Evolutionary conservation across 2,888 invertebrate genomes (phyloP), one percentile per base, ranked within the genome.

Genomic region (Andrena bicolor): DNA sequence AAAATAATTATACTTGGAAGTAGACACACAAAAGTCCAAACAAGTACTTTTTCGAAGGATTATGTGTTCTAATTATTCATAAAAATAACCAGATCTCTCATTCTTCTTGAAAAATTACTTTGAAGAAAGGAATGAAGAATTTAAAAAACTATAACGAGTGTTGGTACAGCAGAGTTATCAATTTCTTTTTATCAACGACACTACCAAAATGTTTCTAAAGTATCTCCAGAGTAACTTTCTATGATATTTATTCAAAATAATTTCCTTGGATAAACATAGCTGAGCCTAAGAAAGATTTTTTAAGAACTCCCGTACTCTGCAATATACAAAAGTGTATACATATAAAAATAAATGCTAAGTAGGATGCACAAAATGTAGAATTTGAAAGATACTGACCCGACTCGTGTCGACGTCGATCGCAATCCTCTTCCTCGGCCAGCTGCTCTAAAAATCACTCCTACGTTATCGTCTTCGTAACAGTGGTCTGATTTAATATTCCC

Each of bases 361-460:
- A 41, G 16, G 41, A 41, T 41, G 41, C 41, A 28, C 64, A 70
- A 49, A 76, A 83, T 56, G 10, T 88, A 89, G 86, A 87, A 91
- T 88, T 86, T 86, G 75, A 84, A 89, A 89, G 88, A 90, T 91
- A 88, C 91, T 91, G 91, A 91, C 90, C 89, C 84, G 78, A 80
- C 83, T 65, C 51, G 66, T 23, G 28, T 20, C 60, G 70, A 80
- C 64, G 58, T 71, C n/a, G 60, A 80, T 71, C 71, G 49, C 71
- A 28, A 51, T 78, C 58, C 60, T 80, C 70, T 71, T 65, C 48
- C 66, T 53, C 51, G 26, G 23, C 51, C 28, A 16, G 51, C 68
- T 49, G 7, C 32, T 75, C 48, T 63, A 63, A 78, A 74, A 60
- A 32, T 72, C 51, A n/a, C 65, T 66, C 51, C 76, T 32, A 51